These are phyloP conservation scores for Aegypius monachus DNA, from an alignment of 2,113 vertebrate genomes.

Conservation along the genomic window DNA sequence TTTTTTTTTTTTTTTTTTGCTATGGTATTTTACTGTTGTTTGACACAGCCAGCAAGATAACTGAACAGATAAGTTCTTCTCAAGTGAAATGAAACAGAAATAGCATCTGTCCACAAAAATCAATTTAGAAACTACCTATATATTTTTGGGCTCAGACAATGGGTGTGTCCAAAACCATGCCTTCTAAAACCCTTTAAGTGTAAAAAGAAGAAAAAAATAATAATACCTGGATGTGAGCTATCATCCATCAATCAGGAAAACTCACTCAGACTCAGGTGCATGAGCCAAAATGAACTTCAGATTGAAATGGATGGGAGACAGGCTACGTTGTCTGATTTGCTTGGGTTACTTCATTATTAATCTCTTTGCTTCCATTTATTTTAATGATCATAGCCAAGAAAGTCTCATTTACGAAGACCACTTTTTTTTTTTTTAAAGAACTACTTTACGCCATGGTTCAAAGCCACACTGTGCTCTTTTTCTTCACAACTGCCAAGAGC, in stretches of 20 bases:
- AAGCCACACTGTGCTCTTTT: not conserved
- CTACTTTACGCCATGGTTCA: rapidly evolving
- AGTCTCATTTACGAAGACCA: not conserved
- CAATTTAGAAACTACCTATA: constrained; percentile 11
- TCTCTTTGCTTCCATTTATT: constrained; percentile 28
- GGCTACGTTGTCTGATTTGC: not conserved
- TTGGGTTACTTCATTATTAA: constrained; percentile 55
- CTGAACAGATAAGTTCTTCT: constrained; percentile 36
- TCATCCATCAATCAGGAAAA: constrained; percentile 13
- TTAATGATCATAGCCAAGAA: not conserved
- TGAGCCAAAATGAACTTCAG: not conserved
- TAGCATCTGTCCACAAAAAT: constrained; percentile 4
- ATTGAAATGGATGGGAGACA: not conserved
- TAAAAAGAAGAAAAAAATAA: not conserved
- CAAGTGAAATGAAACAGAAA: constrained; percentile 57
- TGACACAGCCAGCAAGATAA: not conserved
- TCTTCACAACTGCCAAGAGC: not conserved
- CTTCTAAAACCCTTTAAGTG: not conserved
- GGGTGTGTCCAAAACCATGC: not conserved
- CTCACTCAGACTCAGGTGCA: not conserved
- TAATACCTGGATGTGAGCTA: not conserved
- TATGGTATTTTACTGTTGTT: not conserved
- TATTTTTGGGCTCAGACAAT: not conserved
- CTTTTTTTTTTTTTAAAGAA: not conserved
- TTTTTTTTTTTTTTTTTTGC: not conserved